Base-by-base conservation (phyloP, 30 jellyfish, hydroid and myxozoan species). In the Turritopsis rubra region DNA sequence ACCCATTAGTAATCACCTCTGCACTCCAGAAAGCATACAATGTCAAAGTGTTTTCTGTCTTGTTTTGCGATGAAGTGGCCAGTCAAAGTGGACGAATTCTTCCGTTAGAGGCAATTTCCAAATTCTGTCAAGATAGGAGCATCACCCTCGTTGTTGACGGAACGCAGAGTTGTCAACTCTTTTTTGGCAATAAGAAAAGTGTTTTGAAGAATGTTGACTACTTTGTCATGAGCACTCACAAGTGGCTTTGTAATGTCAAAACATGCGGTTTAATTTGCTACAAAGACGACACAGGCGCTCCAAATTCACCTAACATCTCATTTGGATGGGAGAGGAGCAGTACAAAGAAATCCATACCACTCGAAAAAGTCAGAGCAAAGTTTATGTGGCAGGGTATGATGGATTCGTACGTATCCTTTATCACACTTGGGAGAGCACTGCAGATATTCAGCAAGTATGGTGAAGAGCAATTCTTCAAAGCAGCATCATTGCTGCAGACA, bases 191-290 rank as follows among this genome's bases (percentile, higher is more conserved):
- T 65, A 80, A 80, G 29, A 65, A 22, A 16, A 1, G 65, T 24
- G 87, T 80, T 23, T 70, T 80, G 65, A 21, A 80, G 28, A 22
- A 26, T 22, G 53, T 80, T 26, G 87, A 80, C 65, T 80, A 80
- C 65, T 80, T 80, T 1, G 87, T 80, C 9, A 80, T 80, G 87
- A 80, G 87, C 84, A 80, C 82, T 28, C 87, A 80, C 53, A 80
- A 80, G 28, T 80, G 87, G 87, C 24, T 80, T 1, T 81, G 87
- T 53, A 80, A 80, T 52, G 53, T 54, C 53, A 80, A 80, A 80
- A 53, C 87, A 5, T 80, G 87, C 65, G 87, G 87, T 0, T 18
- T 80, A 1, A 65, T 80, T 31, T 54, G 81, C n/a, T 80, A 17
- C 41, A 80, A 80, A 80, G 75, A 76, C 68, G 26, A 18, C 52